Evolutionary conservation across 2,797 vertebrate species (phyloP).

Genomic region (Pangasius larnaudii): DNA sequence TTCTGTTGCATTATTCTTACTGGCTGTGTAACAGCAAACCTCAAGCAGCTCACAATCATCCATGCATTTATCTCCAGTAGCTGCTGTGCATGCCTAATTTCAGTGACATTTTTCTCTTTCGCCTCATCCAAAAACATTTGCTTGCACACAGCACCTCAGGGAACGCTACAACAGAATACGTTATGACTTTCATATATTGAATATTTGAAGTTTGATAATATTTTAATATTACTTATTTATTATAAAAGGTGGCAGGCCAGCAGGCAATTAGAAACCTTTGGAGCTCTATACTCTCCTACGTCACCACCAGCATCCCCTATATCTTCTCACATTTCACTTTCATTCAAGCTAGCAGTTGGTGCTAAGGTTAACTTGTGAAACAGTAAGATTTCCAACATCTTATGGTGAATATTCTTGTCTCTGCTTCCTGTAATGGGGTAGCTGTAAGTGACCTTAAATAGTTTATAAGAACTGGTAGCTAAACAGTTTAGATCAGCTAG

Average conservation of each 20-base stretch:
- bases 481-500: neutral
- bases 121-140: neutral
- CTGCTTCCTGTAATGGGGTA: neutral
- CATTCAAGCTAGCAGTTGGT: neutral
- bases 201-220: constrained; percentile 5
- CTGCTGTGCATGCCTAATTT: neutral
- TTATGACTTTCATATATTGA: neutral
- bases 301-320: neutral
- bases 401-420: neutral
- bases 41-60: neutral
- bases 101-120: neutral
- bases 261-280: neutral
- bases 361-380: neutral
- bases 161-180: neutral
- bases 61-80: neutral
- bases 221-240: constrained; percentile 6
- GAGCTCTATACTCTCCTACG: neutral
- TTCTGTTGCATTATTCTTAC: neutral
- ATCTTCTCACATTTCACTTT: neutral
- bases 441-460: neutral
- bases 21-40: neutral
- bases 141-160: neutral
- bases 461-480: neutral
- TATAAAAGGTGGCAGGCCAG: neutral
- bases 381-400: neutral